These are phyloP conservation scores for Sebastes melanostomus DNA, from an alignment of 2,797 vertebrate genomes.

Conservation along the genomic window DNA sequence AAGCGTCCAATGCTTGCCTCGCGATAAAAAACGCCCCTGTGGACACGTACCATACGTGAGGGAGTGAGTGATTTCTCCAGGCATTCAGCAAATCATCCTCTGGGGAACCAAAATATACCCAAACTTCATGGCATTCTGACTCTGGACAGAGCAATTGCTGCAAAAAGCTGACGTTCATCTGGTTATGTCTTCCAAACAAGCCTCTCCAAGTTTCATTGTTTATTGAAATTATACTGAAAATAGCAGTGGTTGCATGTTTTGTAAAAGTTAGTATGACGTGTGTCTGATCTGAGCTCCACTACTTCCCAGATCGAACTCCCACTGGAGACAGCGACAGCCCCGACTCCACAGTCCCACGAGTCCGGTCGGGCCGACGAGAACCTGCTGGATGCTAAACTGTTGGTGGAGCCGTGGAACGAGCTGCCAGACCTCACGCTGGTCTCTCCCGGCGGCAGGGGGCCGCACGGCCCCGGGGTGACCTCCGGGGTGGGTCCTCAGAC, in stretches of 20 bases:
- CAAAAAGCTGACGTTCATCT: neutral
- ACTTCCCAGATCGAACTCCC: conserved; percentile 44
- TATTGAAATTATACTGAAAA: neutral
- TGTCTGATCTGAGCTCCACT: neutral
- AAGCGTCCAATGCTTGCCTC: too few relatives aligned
- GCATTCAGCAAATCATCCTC: too few relatives aligned
- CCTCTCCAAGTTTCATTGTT: neutral
- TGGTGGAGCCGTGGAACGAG: conserved; percentile 33
- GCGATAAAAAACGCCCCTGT: too few relatives aligned
- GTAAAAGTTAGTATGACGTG: neutral
- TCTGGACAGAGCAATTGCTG: neutral
- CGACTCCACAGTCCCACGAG: neutral
- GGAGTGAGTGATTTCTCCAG: too few relatives aligned
- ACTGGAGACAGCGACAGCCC: neutral
- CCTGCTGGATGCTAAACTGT: neutral
- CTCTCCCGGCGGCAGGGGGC: conserved; percentile 12
- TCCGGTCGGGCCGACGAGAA: conserved; percentile 6
- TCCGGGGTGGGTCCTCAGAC: conserved; percentile 45
- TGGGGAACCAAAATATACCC: too few relatives aligned
- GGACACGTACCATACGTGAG: too few relatives aligned
- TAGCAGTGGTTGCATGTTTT: neutral
- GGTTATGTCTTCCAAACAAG: neutral
- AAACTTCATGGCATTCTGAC: neutral
- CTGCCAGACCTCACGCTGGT: neutral
- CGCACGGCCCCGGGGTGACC: neutral